Evolutionary conservation across 92 coral and sea anemone species (phyloP).

Genomic region (Bergia sp.): DNA sequence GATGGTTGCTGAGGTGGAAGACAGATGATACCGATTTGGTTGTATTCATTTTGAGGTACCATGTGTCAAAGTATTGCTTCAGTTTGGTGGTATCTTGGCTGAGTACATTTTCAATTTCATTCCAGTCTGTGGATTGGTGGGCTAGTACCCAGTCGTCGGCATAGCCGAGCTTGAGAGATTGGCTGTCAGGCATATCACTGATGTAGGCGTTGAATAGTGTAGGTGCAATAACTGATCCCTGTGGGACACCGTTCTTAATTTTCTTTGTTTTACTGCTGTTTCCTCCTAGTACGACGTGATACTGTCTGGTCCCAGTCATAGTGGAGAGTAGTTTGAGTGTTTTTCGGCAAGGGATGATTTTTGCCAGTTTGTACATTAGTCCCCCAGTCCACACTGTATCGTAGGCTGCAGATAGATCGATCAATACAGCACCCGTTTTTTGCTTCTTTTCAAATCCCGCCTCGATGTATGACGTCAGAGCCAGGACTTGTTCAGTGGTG

Average conservation of each 20-base stretch:
- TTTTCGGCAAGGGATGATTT: too few relatives aligned
- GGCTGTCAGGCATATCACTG: background rate
- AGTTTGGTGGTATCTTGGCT: background rate
- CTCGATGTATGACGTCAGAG: too few relatives aligned
- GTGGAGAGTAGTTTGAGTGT: too few relatives aligned
- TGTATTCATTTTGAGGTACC: background rate
- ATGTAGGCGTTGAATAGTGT: background rate
- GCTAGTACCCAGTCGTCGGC: background rate
- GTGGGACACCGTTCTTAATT: background rate
- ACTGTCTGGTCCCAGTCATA: too few relatives aligned
- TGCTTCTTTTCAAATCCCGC: too few relatives aligned
- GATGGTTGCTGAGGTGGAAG: background rate
- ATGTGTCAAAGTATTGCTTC: background rate
- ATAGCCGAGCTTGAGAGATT: background rate
- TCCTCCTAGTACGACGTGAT: too few relatives aligned
- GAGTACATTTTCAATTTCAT: background rate
- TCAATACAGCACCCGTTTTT: too few relatives aligned
- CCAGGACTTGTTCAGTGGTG: too few relatives aligned
- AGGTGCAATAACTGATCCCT: background rate
- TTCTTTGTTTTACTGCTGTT: too few relatives aligned
- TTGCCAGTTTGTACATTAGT: too few relatives aligned
- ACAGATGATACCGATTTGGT: background rate
- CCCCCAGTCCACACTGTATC: too few relatives aligned
- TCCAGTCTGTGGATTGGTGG: background rate
- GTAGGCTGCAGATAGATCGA: too few relatives aligned